Percentiles rank a stretch among this genome's conserved stretches.
Evolutionary conservation across 1,140 invertebrate species (phyloP).

Genomic region (Leptinotarsa lineolata): DNA sequence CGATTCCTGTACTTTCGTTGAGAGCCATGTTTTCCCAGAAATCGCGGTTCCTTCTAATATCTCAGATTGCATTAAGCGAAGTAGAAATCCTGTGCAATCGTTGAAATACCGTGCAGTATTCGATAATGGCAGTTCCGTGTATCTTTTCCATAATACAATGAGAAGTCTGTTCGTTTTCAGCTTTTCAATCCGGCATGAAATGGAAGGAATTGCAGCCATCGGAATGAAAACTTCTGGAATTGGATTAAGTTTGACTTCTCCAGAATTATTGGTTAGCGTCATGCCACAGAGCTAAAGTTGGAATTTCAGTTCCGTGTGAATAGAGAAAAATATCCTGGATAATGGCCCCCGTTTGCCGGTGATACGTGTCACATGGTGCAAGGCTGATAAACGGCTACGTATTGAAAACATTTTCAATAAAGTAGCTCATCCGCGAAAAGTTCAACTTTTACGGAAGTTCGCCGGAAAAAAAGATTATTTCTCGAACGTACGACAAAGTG

Average conservation of each 20-base stretch:
- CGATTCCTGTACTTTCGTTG: neutral
- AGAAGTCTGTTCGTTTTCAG: constrained; percentile 18
- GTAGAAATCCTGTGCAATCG: constrained; percentile 13
- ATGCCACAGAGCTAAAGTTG: neutral
- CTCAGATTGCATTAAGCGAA: constrained; percentile 17
- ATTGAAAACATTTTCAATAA: constrained; percentile 9
- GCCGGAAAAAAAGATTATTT: neutral
- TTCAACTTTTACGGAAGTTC: neutral
- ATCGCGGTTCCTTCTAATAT: neutral
- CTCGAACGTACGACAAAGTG: neutral
- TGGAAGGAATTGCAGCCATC: constrained; percentile 8
- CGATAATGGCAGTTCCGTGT: constrained; percentile 19
- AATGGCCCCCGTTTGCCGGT: neutral
- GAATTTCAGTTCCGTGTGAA: constrained; percentile 15
- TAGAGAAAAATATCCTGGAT: neutral
- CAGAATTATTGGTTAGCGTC: constrained; percentile 18
- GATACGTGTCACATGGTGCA: constrained; percentile 2
- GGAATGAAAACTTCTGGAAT: constrained; percentile 14
- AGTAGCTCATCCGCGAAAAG: neutral
- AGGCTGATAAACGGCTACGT: neutral
- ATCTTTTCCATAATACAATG: constrained; percentile 21
- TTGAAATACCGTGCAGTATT: constrained; percentile 15
- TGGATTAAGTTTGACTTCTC: constrained; percentile 14
- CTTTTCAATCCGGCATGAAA: constrained; percentile 19
- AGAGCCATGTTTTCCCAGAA: neutral